Evolutionary conservation across 2,113 vertebrate species (phyloP), one percentile per base, ranked within the genome.

Genomic region (Tupaia tana): DNA sequence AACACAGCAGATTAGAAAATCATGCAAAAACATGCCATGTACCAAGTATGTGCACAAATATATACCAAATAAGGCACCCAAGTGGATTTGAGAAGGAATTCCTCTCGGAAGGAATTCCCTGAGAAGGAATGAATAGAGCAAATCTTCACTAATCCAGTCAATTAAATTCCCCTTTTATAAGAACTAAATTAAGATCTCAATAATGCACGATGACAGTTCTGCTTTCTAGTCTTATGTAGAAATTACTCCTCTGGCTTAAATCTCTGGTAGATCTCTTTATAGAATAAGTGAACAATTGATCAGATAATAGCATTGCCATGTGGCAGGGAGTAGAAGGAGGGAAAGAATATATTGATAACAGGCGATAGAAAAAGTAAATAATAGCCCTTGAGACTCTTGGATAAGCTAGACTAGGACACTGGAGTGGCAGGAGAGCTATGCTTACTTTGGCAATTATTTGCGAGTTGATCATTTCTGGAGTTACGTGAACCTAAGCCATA

Each of bases 171-270:
- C 63, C 67, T 77, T 89, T 93, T 92, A 79, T 64, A 59, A 73
- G 82, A 95, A 84, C 71, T 90, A 94, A 95, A 93, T 95, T 86
- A 92, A 85, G 89, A 75, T 85, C 66, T 97, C 88, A 91, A 4
- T 91, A 95, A 90, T 22, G 54, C 27, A 82, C 34, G 84, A 52
- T 79, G 71, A 80, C 63, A 92, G 31, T 69, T 83, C 94, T 92
- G 77, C 69, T 92, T 78, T 95, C 93, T 77, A 64, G 90, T 82
- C 86, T 89, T 74, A 24, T 13, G 52, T 31, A 73, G 85, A 96
- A 92, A 88, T 81, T 61, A 81, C 10, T 63, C 54, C 66, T 86
- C 27, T 84, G 71, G 63, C 86, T 90, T 64, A 77, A 71, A 84
- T 61, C 80, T 31, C 73, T 71, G 31, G 54, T 94, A 43, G 94